Percentiles rank a stretch among this genome's conserved stretches.
phyloP scores from a whole-genome alignment of 1,140 invertebrate genomes.

The Planococcus citri region DNA sequence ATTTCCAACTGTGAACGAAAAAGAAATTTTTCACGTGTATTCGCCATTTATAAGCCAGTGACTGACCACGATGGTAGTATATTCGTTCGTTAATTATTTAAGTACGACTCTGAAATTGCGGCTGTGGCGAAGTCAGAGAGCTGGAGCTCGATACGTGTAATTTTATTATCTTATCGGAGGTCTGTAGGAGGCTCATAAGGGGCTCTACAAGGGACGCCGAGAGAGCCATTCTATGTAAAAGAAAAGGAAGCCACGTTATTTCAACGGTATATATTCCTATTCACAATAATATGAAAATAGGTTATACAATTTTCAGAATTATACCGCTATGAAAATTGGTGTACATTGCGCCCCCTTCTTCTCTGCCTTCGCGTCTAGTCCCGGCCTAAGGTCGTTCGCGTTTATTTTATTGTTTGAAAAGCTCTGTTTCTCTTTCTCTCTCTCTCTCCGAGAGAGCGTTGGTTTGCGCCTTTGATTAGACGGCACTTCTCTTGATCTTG shows the following conservation, averaged over 20 bases:
- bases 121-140: too few species aligned
- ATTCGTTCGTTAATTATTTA: background rate
- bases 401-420: background rate
- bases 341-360: background rate
- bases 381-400: too few species aligned
- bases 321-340: background rate
- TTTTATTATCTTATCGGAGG: background rate
- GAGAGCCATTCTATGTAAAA: background rate
- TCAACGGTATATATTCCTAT: too few species aligned
- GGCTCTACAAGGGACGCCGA: background rate
- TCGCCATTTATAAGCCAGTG: too few species aligned
- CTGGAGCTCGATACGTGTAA: background rate
- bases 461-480: slow-evolving; percentile 1
- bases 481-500: background rate
- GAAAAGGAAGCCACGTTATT: background rate
- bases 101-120: background rate
- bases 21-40: too few species aligned
- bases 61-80: background rate
- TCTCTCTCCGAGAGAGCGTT: too few species aligned
- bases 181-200: background rate
- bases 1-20: too few species aligned
- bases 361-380: too few species aligned
- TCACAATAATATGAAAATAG: background rate
- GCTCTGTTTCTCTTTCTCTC: too few species aligned
- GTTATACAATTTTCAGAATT: background rate